Evolutionary conservation across 2,888 invertebrate genomes (phyloP).

Genomic region (Drosophila limbata): DNA sequence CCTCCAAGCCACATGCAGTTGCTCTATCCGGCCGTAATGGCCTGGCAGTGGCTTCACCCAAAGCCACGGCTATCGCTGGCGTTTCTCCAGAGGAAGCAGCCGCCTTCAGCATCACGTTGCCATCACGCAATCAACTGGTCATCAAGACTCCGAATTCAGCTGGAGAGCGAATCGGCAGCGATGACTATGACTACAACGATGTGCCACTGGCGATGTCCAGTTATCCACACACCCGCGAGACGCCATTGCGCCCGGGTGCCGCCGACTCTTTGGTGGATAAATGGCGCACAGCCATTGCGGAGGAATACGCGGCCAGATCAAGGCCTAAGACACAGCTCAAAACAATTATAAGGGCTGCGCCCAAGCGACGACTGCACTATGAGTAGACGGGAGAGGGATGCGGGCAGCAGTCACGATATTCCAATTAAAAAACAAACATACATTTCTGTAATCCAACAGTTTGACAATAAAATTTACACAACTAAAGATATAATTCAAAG

Average conservation of each 20-base stretch:
- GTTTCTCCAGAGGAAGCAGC: conserved; percentile 86
- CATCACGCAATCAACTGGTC: conserved; percentile 81
- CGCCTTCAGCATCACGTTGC: conserved; percentile 82
- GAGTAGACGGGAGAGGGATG: conserved; percentile 28
- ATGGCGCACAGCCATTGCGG: conserved; percentile 80
- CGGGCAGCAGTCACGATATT: neutral
- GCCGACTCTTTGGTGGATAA: conserved; percentile 66
- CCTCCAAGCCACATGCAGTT: conserved; percentile 90
- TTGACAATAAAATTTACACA: conserved; percentile 71
- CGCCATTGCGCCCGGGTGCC: conserved; percentile 47
- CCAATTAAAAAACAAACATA: conserved; percentile 2
- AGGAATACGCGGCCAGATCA: conserved; percentile 69
- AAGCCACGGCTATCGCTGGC: conserved; percentile 91
- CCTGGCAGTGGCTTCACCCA: conserved; percentile 89
- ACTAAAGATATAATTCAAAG: conserved; percentile 33
- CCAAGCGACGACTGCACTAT: conserved; percentile 68
- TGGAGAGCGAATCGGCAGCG: conserved; percentile 50
- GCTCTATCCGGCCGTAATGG: conserved; percentile 90
- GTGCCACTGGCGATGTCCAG: conserved; percentile 51
- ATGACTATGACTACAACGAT: conserved; percentile 75
- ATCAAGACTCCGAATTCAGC: conserved; percentile 72
- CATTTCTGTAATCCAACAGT: conserved; percentile 43
- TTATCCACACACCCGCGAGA: conserved; percentile 61
- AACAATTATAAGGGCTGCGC: conserved; percentile 59
- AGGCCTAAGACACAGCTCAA: conserved; percentile 27